These are phyloP conservation scores for Neoscelio sp. DNA, from an alignment of 2,888 invertebrate genomes.

Conservation along the genomic window DNA sequence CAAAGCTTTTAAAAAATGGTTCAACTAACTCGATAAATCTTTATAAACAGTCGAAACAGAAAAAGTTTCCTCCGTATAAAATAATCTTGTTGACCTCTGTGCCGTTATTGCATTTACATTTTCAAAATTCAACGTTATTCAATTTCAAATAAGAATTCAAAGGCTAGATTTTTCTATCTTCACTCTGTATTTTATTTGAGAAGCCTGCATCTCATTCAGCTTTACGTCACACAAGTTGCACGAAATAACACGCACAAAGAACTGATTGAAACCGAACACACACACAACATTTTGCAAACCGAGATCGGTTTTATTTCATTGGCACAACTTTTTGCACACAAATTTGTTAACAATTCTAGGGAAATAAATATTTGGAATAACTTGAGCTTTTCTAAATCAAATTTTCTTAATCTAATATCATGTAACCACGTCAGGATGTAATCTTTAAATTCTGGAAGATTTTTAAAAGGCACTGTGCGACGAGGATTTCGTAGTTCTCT, in stretches of 20 bases:
- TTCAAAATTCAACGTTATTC: conserved; percentile 53
- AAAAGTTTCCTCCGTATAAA: too few relatives aligned
- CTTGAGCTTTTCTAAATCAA: too few relatives aligned
- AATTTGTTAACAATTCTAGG: conserved; percentile 23
- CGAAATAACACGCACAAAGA: conserved; percentile 56
- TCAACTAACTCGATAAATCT: too few relatives aligned
- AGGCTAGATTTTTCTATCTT: conserved; percentile 42
- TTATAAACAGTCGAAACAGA: too few relatives aligned
- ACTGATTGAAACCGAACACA: conserved; percentile 42
- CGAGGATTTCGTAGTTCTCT: conserved; percentile 9
- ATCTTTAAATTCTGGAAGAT: conserved; percentile 5
- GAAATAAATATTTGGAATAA: too few relatives aligned
- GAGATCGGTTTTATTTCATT: conserved; percentile 25
- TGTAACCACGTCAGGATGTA: neutral
- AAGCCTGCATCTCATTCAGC: conserved; percentile 56
- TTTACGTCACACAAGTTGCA: conserved; percentile 54
- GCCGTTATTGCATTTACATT: conserved; percentile 18
- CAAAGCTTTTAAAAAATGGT: too few relatives aligned
- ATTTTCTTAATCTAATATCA: neutral
- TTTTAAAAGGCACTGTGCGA: conserved; percentile 15
- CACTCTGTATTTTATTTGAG: conserved; percentile 47
- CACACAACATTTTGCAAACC: conserved; percentile 23
- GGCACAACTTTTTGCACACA: neutral
- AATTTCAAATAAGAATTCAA: conserved; percentile 55
- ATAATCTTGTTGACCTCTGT: too few relatives aligned